Conservation (phyloP, 1,140 invertebrate species). For the Bursaphelenchus mucronatus region DNA sequence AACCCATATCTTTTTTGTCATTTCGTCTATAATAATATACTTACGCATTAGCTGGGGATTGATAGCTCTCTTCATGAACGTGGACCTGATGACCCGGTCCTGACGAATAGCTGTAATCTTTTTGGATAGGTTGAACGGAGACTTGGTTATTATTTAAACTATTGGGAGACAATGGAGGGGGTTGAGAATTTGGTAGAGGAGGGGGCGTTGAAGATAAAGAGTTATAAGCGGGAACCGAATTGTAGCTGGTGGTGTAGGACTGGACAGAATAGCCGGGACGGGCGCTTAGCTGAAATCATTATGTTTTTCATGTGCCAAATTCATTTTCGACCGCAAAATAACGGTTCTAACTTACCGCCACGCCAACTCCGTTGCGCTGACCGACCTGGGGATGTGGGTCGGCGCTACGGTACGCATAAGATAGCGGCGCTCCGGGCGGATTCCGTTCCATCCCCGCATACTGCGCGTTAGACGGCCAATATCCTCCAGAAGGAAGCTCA, state of each 20-base stretch:
- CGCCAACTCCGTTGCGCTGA: slow-evolving; percentile 29
- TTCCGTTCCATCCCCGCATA: slow-evolving; percentile 35
- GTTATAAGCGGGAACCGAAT: neutral
- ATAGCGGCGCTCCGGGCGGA: slow-evolving; percentile 44
- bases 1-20: too few relatives aligned
- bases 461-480: slow-evolving; percentile 40
- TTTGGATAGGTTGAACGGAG: too few relatives aligned
- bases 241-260: slow-evolving; percentile 11
- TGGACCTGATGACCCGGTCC: too few relatives aligned
- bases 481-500: slow-evolving; percentile 44
- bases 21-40: too few relatives aligned
- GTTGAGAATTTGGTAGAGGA: neutral
- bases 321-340: neutral
- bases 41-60: too few relatives aligned
- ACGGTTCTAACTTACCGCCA: slow-evolving; percentile 32
- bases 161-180: neutral
- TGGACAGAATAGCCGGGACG: too few relatives aligned
- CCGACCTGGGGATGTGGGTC: slow-evolving; percentile 40
- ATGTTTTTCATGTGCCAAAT: too few relatives aligned
- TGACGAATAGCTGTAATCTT: too few relatives aligned
- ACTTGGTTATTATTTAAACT: slow-evolving; percentile 7
- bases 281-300: too few relatives aligned
- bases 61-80: too few relatives aligned
- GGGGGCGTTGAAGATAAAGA: neutral
- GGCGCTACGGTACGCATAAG: slow-evolving; percentile 42